phyloP scores from a whole-genome alignment of 2,113 vertebrate genomes.

The Festucalex cinctus region DNA sequence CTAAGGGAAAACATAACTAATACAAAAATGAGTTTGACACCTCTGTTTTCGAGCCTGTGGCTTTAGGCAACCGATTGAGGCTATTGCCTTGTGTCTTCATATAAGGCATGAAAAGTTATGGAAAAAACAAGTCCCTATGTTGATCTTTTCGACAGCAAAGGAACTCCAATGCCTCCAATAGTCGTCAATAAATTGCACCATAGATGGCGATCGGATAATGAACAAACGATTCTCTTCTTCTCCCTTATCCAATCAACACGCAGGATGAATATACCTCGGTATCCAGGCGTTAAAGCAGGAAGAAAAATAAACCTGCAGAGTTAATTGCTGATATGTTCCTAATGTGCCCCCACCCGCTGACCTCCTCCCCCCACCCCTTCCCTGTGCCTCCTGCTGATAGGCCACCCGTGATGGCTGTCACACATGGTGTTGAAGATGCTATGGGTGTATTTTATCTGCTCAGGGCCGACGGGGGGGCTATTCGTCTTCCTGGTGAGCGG shows the following conservation, averaged over 20 bases:
- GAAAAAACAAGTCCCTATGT: background rate
- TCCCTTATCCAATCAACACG: constrained; percentile 54
- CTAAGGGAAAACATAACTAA: too few relatives aligned
- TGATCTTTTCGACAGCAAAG: background rate
- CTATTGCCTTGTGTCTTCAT: background rate
- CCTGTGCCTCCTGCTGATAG: constrained; percentile 68
- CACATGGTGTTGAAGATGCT: constrained; percentile 75
- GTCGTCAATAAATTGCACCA: background rate
- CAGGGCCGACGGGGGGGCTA: constrained; percentile 67
- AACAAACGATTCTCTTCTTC: constrained; percentile 59
- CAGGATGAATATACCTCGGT: constrained; percentile 61
- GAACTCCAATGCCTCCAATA: background rate
- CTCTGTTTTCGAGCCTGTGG: background rate
- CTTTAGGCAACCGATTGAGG: background rate
- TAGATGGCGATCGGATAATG: constrained; percentile 50
- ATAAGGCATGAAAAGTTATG: background rate
- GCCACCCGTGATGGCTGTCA: constrained; percentile 77
- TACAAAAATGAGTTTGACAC: too few relatives aligned
- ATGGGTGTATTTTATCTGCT: constrained; percentile 77
- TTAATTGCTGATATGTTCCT: constrained; percentile 79
- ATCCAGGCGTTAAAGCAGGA: constrained; percentile 69
- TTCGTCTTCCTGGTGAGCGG: constrained; percentile 69
- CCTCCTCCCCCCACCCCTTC: constrained; percentile 49
- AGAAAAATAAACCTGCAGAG: constrained; percentile 72
- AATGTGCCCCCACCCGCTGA: constrained; percentile 71